phyloP scores from a whole-genome alignment of 2,797 vertebrate species.

The Adelosebastes latens region DNA sequence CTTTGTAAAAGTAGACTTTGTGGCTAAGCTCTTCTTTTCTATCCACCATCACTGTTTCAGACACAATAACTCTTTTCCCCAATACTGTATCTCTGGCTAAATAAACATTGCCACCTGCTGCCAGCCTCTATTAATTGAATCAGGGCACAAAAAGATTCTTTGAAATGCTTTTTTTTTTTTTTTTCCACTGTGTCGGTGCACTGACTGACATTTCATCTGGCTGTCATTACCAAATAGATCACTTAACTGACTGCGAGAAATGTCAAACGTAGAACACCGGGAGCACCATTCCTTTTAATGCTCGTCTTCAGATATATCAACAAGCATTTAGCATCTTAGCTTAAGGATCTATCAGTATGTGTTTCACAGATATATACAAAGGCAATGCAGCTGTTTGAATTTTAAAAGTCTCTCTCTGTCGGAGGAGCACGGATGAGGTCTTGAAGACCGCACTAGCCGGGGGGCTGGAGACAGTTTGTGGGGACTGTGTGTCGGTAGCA shows the following conservation, averaged over 20 bases:
- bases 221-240: slow-evolving; percentile 10
- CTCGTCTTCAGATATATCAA: slow-evolving; percentile 31
- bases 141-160: slow-evolving; percentile 16
- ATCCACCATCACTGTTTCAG: background rate
- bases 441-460: slow-evolving; percentile 22
- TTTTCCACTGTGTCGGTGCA: background rate
- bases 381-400: slow-evolving; percentile 34
- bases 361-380: slow-evolving; percentile 23
- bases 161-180: slow-evolving; percentile 6
- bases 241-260: slow-evolving; percentile 25
- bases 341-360: background rate
- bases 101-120: slow-evolving; percentile 82
- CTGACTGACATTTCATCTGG: slow-evolving; percentile 41
- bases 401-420: slow-evolving; percentile 9
- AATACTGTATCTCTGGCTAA: slow-evolving; percentile 50
- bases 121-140: slow-evolving; percentile 65
- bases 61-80: slow-evolving; percentile 5
- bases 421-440: slow-evolving; percentile 14
- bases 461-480: slow-evolving; percentile 34
- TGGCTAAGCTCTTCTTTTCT: background rate
- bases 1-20: background rate
- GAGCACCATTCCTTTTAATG: slow-evolving; percentile 39
- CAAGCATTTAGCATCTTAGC: slow-evolving; percentile 23
- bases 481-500: slow-evolving; percentile 38
- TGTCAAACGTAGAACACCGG: slow-evolving; percentile 20